phyloP scores from a whole-genome alignment of 2,113 vertebrate genomes.

The Phyllopteryx taeniolatus region DNA sequence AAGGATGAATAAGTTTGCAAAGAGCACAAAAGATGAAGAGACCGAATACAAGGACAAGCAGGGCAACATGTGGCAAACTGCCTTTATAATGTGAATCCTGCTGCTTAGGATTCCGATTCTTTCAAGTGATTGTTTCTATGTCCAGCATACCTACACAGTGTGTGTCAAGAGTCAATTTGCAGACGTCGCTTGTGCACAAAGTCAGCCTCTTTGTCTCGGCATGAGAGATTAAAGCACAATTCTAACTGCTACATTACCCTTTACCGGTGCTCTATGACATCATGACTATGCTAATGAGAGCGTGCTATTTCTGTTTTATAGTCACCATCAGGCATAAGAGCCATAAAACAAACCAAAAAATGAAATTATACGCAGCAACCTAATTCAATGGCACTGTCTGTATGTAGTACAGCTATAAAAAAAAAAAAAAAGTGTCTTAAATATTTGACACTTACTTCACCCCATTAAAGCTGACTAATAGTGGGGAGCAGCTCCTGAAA shows the following conservation, averaged over 20 bases:
- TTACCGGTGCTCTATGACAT: conserved; percentile 2
- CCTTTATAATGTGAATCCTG: not conserved
- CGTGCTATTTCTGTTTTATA: not conserved
- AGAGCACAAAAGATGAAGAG: conserved; percentile 7
- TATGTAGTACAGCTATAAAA: not conserved
- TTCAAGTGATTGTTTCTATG: conserved; percentile 1
- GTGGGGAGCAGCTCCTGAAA: not conserved
- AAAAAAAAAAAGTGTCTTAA: not conserved
- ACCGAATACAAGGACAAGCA: conserved; percentile 15
- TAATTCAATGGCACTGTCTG: not conserved
- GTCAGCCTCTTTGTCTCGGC: not conserved
- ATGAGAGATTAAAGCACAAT: not conserved
- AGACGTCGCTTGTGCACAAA: not conserved
- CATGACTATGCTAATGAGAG: not conserved
- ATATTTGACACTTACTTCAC: not conserved
- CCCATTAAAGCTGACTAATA: not conserved
- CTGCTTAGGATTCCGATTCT: not conserved
- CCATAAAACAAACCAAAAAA: not conserved
- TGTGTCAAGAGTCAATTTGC: not conserved
- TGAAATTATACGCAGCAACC: not conserved
- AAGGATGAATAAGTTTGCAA: conserved; percentile 14
- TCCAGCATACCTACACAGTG: not conserved
- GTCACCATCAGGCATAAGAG: not conserved
- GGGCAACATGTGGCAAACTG: conserved; percentile 9
- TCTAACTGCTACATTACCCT: conserved; percentile 9